Conservation (phyloP, 2,113 vertebrate species). For the Sarotherodon lohbergeri region DNA sequence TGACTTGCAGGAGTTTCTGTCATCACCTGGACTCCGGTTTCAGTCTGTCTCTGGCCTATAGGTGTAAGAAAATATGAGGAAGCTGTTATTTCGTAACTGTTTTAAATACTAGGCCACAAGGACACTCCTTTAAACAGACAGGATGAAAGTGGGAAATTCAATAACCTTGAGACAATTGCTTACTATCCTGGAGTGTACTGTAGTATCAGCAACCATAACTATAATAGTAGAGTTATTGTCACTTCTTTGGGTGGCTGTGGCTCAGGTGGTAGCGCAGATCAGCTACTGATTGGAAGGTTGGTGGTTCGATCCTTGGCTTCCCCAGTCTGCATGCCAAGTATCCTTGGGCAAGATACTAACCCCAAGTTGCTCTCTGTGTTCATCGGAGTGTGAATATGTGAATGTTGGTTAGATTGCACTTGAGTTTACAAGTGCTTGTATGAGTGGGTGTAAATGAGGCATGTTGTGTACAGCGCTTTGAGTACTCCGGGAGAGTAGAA, state of each 20-base stretch:
- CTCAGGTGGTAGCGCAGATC: not conserved
- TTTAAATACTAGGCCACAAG: not conserved
- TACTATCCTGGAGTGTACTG: no score
- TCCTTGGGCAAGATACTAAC: not conserved
- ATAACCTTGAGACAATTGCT: no score
- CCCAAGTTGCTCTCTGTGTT: not conserved
- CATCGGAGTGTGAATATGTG: rapidly evolving
- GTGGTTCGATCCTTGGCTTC: rapidly evolving
- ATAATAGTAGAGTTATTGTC: no score
- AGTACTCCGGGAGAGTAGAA: not conserved
- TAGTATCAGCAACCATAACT: no score
- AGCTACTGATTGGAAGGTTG: not conserved
- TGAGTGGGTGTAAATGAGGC: not conserved
- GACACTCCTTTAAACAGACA: no score
- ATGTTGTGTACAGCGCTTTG: not conserved
- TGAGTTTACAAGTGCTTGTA: not conserved
- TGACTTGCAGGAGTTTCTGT: not conserved
- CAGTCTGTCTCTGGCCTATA: not conserved
- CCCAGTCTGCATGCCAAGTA: not conserved
- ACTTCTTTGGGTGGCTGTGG: no score
- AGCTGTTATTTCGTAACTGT: not conserved
- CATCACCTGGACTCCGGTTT: not conserved
- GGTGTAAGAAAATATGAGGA: not conserved
- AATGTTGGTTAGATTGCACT: not conserved
- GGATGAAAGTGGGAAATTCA: no score